Evolutionary conservation across 2,888 invertebrate genomes (phyloP).

Genomic region (Selenia dentaria): DNA sequence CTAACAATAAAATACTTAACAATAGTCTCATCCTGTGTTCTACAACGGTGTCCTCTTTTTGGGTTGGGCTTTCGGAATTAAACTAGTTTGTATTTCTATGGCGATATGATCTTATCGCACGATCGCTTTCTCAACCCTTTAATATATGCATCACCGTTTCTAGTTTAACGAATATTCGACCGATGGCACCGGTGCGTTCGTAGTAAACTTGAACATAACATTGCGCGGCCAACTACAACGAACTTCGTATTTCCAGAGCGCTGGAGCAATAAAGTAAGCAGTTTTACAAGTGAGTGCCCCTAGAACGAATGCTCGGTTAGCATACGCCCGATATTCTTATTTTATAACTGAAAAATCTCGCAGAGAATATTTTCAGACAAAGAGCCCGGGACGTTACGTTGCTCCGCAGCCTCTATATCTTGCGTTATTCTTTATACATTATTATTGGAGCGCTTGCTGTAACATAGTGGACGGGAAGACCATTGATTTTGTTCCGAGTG

Average conservation of each 20-base stretch:
- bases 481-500: constrained; percentile 49
- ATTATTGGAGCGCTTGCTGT: constrained; percentile 38
- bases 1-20: constrained; percentile 70
- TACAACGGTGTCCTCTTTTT: constrained; percentile 69
- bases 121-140: constrained; percentile 79
- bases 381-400: constrained; percentile 29
- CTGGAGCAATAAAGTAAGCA: constrained; percentile 72
- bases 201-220: constrained; percentile 47
- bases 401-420: constrained; percentile 30
- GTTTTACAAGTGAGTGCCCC: constrained; percentile 73
- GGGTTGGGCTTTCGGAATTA: constrained; percentile 63
- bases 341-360: constrained; percentile 65
- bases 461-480: constrained; percentile 33
- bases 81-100: constrained; percentile 76
- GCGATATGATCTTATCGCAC: constrained; percentile 67
- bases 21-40: constrained; percentile 73
- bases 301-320: constrained; percentile 66
- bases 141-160: constrained; percentile 67
- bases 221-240: constrained; percentile 54
- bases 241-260: constrained; percentile 63
- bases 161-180: constrained; percentile 57
- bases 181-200: constrained; percentile 34
- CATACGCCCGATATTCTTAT: constrained; percentile 66
- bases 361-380: constrained; percentile 48
- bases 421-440: constrained; percentile 24